These are phyloP conservation scores for Talpa occidentalis DNA, from an alignment of 2,113 vertebrate species.

Conservation along the genomic window DNA sequence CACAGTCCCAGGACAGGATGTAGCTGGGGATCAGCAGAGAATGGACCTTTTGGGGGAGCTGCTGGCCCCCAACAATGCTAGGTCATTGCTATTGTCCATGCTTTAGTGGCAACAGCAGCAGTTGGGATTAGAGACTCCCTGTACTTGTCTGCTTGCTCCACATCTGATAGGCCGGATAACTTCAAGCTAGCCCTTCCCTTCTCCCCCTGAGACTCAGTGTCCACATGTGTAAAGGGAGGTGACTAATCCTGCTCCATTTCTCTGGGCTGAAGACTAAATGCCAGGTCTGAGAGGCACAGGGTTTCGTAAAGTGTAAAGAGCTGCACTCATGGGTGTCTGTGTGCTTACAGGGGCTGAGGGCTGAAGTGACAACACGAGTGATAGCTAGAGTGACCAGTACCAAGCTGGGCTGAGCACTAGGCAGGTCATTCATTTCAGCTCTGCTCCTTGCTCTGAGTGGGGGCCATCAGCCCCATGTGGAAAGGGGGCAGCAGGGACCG, in stretches of 20 bases:
- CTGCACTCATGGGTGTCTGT: neutral
- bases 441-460: fast-evolving
- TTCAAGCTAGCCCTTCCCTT: neutral
- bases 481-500: fast-evolving
- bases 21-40: neutral
- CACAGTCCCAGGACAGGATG: neutral
- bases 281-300: neutral
- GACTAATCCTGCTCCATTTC: neutral
- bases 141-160: neutral
- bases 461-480: neutral
- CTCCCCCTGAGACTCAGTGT: neutral
- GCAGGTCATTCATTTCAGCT: neutral
- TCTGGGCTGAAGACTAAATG: neutral
- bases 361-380: no score
- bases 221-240: neutral
- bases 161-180: neutral
- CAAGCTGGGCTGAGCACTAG: neutral
- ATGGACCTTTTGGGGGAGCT: neutral
- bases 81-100: no score
- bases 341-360: neutral
- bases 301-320: neutral
- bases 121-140: neutral
- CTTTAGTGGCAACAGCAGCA: neutral
- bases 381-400: fast-evolving
- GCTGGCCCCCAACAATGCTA: fast-evolving